phyloP scores from a whole-genome alignment of 2,888 invertebrate genomes.

The Loripinus fragilis region DNA sequence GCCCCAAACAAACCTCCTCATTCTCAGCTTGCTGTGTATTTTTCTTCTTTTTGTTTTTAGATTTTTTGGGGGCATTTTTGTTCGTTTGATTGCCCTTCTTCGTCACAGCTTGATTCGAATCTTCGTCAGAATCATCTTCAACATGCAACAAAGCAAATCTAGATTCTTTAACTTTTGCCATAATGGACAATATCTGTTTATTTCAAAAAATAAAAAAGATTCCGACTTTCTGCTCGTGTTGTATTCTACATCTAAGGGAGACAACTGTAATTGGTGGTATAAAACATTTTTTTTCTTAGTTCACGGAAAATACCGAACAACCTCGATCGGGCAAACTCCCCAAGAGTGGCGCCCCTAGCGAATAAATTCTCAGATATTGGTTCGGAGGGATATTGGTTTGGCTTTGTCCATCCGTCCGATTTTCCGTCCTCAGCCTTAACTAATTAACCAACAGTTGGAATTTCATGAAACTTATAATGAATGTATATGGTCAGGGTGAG shows the following conservation, averaged over 20 bases:
- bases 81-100: constrained; percentile 49
- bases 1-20: constrained; percentile 54
- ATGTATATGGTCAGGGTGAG: too few relatives aligned
- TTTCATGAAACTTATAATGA: too few relatives aligned
- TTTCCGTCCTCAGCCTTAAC: too few relatives aligned
- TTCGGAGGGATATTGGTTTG: too few relatives aligned
- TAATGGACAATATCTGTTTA: constrained; percentile 14
- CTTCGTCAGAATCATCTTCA: constrained; percentile 87
- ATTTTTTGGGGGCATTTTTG: constrained; percentile 66
- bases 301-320: too few relatives aligned
- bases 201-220: too few relatives aligned
- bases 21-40: constrained; percentile 63
- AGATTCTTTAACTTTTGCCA: constrained; percentile 83
- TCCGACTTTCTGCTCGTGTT: constrained; percentile 6
- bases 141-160: constrained; percentile 90
- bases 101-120: constrained; percentile 41
- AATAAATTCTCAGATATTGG: too few relatives aligned
- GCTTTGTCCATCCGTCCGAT: too few relatives aligned
- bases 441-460: too few relatives aligned
- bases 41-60: constrained; percentile 71
- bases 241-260: neutral
- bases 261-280: neutral
- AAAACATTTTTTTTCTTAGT: too few relatives aligned
- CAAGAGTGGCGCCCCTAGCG: neutral
- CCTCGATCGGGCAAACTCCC: too few relatives aligned